Evolutionary conservation across 2,888 invertebrate species (phyloP).

Genomic region (Pterobdella sp.): DNA sequence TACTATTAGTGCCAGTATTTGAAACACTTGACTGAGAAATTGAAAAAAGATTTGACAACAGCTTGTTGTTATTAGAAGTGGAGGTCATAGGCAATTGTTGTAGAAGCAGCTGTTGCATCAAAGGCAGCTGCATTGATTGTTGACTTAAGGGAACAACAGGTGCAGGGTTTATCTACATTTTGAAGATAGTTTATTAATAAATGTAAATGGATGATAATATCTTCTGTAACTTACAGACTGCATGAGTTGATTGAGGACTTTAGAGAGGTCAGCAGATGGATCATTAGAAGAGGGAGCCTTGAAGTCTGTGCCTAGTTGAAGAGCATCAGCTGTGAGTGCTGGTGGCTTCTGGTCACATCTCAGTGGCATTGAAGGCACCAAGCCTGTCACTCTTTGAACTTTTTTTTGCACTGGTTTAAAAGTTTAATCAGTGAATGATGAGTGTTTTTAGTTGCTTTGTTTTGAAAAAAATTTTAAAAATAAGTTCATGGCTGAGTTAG

Average conservation of each 20-base stretch:
- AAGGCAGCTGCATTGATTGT: conserved; percentile 47
- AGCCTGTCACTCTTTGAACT: conserved; percentile 42
- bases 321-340: conserved; percentile 28
- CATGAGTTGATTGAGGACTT: conserved; percentile 31
- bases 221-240: conserved; percentile 31
- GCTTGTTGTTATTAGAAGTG: background rate
- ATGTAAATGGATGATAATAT: too few species aligned
- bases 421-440: background rate
- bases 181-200: too few species aligned
- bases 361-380: conserved; percentile 35
- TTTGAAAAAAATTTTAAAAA: background rate
- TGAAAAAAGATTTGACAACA: conserved; percentile 1
- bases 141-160: conserved; percentile 23
- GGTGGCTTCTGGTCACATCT: conserved; percentile 31
- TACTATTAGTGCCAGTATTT: background rate
- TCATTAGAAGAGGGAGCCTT: conserved; percentile 13
- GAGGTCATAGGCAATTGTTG: conserved; percentile 43
- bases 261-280: conserved; percentile 24
- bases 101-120: conserved; percentile 47
- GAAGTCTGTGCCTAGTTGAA: conserved; percentile 18
- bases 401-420: conserved; percentile 42
- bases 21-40: conserved; percentile 43
- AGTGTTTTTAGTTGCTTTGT: too few species aligned
- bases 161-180: conserved; percentile 11
- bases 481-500: too few species aligned